These are phyloP conservation scores for Eristalinus aeneus DNA, from an alignment of 2,888 invertebrate species.

Conservation along the genomic window DNA sequence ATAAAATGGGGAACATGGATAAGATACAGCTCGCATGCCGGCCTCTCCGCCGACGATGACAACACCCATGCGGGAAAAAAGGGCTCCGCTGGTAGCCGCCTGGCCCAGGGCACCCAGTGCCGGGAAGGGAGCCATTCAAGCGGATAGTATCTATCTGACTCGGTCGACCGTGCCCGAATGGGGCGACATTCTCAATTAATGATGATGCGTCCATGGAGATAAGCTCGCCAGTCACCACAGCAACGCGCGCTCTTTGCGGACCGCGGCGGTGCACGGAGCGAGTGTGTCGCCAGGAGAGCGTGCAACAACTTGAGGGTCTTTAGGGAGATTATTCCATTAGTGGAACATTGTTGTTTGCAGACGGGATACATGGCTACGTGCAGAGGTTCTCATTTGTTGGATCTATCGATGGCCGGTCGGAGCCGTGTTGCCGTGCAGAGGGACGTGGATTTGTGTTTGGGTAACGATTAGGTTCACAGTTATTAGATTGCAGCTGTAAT, in stretches of 20 bases:
- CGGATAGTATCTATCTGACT: slow-evolving; percentile 65
- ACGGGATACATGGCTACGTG: slow-evolving; percentile 52
- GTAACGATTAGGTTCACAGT: slow-evolving; percentile 71
- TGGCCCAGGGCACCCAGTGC: neutral
- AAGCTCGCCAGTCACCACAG: slow-evolving; percentile 63
- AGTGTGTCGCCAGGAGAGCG: slow-evolving; percentile 57
- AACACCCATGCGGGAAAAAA: slow-evolving; percentile 49
- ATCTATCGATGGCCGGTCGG: slow-evolving; percentile 4
- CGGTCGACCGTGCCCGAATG: slow-evolving; percentile 64
- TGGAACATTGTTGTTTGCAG: slow-evolving; percentile 55
- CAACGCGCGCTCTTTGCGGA: slow-evolving; percentile 26
- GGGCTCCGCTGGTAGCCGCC: slow-evolving; percentile 17
- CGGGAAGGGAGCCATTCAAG: neutral
- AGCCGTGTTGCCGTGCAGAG: neutral
- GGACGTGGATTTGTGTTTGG: slow-evolving; percentile 63
- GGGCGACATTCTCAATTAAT: slow-evolving; percentile 71
- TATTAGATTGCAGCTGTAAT: slow-evolving; percentile 71
- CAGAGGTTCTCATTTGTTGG: slow-evolving; percentile 43
- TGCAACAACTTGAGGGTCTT: slow-evolving; percentile 61
- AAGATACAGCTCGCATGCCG: slow-evolving; percentile 46
- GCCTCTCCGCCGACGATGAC: slow-evolving; percentile 36
- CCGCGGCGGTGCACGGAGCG: slow-evolving; percentile 3
- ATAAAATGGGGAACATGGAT: slow-evolving; percentile 66
- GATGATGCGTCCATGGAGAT: slow-evolving; percentile 68
- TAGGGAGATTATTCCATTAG: slow-evolving; percentile 71